Evolutionary conservation across 2,797 vertebrate species (phyloP), one percentile per base, ranked within the genome.

Genomic region (Capromys pilorides): DNA sequence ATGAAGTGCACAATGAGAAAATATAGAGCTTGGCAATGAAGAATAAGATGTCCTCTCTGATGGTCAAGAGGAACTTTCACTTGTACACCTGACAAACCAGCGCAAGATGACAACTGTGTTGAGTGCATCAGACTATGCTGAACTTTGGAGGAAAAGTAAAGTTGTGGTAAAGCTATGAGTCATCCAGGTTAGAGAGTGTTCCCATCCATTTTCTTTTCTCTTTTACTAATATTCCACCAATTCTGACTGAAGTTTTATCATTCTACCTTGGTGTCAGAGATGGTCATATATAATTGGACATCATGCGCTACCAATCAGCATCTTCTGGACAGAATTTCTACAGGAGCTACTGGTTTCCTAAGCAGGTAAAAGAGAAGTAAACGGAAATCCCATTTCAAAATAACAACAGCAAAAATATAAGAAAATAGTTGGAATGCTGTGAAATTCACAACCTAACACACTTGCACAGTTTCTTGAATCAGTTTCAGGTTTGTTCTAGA

Each of bases 401-500:
- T 39, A 16, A 80, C 59, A 61, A 61, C 2, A 61, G 6, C 6
- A 61, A 61, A 33, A 28, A 49, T 41, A 77, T 4, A 87, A 24
- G 64, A 73, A 79, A 84, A 73, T 67, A 8, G 26, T 28, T 64
- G 36, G 26, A 75, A 24, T n/a, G 33, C 59, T 31, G 3, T 80
- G 36, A 73, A 73, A 91, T 71, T 91, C 83, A 91, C 21, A 84
- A 81, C 22, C 14, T 67, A 41, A 79, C 28, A 84, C 6, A 51
- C 19, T 26, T 61, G 24, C 12, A 88, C 57, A 54, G 26, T 66
- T 91, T 54, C 9, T 87, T 84, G 49, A 88, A 33, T 71, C 5
- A 61, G 81, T 80, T 88, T 94, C 26, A 39, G 26, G 64, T 81
- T 69, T 77, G 5, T 88, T 94, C 81, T 33, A 59, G 71, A 85